phyloP scores from a whole-genome alignment of 2,888 invertebrate genomes.

The Ernsta delagoae region DNA sequence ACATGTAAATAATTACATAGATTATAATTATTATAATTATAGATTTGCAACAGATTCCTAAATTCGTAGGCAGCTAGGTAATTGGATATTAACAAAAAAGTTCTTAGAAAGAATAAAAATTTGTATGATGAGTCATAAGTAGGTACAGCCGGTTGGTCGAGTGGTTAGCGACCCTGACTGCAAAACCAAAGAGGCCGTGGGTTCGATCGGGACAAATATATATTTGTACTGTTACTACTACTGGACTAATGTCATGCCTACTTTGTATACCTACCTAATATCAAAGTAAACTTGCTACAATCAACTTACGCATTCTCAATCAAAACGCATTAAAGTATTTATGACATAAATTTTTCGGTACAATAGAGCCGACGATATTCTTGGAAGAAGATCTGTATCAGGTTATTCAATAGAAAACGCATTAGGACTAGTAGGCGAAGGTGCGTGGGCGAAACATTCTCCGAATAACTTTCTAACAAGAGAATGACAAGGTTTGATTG shows the following conservation, averaged over 20 bases:
- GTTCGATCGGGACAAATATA: too few relatives aligned
- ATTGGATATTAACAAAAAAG: too few relatives aligned
- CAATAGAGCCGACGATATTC: constrained; percentile 60
- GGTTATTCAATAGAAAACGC: constrained; percentile 68
- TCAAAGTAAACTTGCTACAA: constrained; percentile 4
- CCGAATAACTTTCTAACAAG: constrained; percentile 65
- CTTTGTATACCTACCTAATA: neutral
- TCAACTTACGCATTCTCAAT: constrained; percentile 20
- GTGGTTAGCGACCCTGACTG: too few relatives aligned
- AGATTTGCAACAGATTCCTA: too few relatives aligned
- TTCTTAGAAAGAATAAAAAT: too few relatives aligned
- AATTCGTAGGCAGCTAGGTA: too few relatives aligned
- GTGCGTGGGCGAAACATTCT: constrained; percentile 68
- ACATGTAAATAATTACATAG: too few relatives aligned
- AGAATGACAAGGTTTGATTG: constrained; percentile 65
- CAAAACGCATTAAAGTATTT: constrained; percentile 48
- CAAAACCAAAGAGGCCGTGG: too few relatives aligned
- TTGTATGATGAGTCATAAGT: too few relatives aligned
- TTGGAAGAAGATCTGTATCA: constrained; percentile 71
- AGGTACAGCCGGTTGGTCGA: too few relatives aligned
- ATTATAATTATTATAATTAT: too few relatives aligned
- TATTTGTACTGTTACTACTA: neutral
- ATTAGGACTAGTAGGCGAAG: constrained; percentile 61
- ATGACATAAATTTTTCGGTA: constrained; percentile 62
- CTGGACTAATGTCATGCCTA: neutral